Percentiles rank a stretch among this genome's conserved stretches.
Evolutionary conservation across 2,113 vertebrate genomes (phyloP).

Genomic region (Centropus bengalensis): DNA sequence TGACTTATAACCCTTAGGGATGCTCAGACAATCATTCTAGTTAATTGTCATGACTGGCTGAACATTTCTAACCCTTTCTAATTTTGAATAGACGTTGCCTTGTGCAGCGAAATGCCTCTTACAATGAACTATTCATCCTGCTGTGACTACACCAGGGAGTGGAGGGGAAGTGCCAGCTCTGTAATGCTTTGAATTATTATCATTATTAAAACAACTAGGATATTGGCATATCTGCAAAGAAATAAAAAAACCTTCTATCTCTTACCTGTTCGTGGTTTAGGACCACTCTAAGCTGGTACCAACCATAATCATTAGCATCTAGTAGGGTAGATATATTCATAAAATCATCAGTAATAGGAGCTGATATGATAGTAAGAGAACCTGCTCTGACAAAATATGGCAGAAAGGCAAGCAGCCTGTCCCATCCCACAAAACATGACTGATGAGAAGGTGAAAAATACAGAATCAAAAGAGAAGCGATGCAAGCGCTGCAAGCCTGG

Average conservation of each 20-base stretch:
- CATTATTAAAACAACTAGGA: not conserved
- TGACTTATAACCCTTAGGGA: slow-evolving; percentile 11
- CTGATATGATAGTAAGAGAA: not conserved
- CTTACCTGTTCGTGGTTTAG: not conserved
- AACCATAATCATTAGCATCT: not conserved
- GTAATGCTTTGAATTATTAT: slow-evolving; percentile 34
- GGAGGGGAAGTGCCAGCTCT: slow-evolving; percentile 40
- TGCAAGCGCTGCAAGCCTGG: not conserved
- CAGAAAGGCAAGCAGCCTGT: not conserved
- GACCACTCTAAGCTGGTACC: not conserved
- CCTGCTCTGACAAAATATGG: not conserved
- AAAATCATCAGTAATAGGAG: not conserved
- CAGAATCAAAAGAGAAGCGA: not conserved
- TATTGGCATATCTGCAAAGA: not conserved
- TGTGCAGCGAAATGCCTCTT: slow-evolving; percentile 32
- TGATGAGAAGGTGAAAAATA: not conserved
- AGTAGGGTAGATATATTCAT: not conserved
- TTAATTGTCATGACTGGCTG: slow-evolving; percentile 45
- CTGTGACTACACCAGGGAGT: slow-evolving; percentile 13
- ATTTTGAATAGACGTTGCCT: slow-evolving; percentile 41
- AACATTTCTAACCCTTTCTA: slow-evolving; percentile 36
- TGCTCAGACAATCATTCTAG: slow-evolving; percentile 5
- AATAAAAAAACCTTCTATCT: slow-evolving; percentile 4
- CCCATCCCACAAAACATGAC: not conserved
- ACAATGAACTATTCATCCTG: slow-evolving; percentile 63